Conservation (phyloP, 1,140 invertebrate genomes). For the Rhizoglyphus robini region DNA sequence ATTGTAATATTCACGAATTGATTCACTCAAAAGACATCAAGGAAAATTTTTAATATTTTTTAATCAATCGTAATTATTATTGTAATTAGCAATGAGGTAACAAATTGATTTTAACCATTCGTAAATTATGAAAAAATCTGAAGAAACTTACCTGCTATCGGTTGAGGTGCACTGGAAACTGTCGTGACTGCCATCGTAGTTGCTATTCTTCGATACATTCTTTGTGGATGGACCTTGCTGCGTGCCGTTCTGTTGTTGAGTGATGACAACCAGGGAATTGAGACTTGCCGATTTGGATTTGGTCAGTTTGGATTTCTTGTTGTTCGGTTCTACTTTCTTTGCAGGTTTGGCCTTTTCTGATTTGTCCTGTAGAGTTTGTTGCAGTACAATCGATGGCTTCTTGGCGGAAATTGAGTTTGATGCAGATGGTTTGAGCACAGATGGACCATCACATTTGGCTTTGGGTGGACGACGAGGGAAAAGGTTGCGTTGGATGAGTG, state of each 20-base stretch:
- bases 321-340: background rate
- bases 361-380: background rate
- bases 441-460: slow-evolving; percentile 8
- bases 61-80: too few species aligned
- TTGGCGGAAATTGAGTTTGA: too few species aligned
- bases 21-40: too few species aligned
- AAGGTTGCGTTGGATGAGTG: slow-evolving; percentile 10
- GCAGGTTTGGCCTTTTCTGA: background rate
- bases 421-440: background rate
- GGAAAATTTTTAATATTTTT: too few species aligned
- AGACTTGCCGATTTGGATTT: background rate
- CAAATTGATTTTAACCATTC: too few species aligned
- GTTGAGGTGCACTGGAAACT: background rate
- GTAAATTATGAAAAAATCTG: too few species aligned
- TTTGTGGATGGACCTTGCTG: background rate
- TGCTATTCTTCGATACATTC: background rate
- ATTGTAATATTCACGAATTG: too few species aligned
- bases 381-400: background rate
- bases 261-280: background rate
- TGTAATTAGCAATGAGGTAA: too few species aligned
- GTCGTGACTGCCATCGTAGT: background rate
- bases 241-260: background rate
- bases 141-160: background rate
- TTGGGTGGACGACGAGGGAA: slow-evolving; percentile 11
- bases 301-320: background rate